These are phyloP conservation scores for Mus minutoides DNA, from an alignment of 2,797 vertebrate species.

Conservation along the genomic window DNA sequence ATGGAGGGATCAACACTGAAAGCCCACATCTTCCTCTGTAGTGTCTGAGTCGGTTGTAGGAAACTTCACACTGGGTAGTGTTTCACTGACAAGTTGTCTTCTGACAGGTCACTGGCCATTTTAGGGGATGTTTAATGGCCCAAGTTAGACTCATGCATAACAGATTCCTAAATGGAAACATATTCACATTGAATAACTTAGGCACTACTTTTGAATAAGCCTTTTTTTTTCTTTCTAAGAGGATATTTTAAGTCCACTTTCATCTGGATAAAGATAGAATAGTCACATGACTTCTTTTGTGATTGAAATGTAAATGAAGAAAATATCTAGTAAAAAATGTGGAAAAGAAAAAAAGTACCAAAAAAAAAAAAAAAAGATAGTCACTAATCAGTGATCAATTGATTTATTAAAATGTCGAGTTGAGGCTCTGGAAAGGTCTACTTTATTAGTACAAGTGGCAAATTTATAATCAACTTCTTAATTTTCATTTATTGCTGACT, in stretches of 20 bases:
- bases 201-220: neutral
- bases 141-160: neutral
- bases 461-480: slow-evolving; percentile 52
- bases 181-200: slow-evolving; percentile 13
- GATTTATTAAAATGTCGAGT: slow-evolving; percentile 52
- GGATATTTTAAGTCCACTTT: slow-evolving; percentile 13
- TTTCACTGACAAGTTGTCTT: neutral
- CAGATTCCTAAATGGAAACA: neutral
- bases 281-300: too few species aligned
- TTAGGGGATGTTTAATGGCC: neutral
- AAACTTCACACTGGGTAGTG: neutral
- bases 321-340: too few species aligned
- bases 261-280: slow-evolving; percentile 2
- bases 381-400: neutral
- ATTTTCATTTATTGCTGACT: slow-evolving; percentile 24
- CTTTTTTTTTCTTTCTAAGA: slow-evolving; percentile 43
- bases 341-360: too few species aligned
- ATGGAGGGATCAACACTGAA: slow-evolving; percentile 26
- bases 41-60: neutral
- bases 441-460: slow-evolving; percentile 30
- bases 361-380: too few species aligned
- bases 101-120: neutral
- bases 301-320: too few species aligned
- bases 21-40: neutral
- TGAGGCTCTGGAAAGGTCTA: neutral